phyloP scores from a whole-genome alignment of 2,888 invertebrate species.

The Drosophila affinis region DNA sequence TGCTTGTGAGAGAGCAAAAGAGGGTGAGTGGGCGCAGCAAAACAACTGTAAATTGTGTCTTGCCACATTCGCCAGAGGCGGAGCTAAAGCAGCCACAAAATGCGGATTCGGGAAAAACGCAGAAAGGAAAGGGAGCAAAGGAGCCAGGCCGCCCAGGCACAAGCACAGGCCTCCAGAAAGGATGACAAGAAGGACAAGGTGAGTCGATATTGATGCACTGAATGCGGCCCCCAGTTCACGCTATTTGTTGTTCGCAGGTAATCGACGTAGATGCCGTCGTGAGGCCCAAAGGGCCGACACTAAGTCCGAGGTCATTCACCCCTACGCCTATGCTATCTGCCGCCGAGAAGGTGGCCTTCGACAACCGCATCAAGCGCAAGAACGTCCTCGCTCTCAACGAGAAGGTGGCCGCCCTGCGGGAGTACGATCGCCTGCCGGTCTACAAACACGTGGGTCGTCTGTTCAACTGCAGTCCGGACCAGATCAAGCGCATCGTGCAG shows the following conservation, averaged over 20 bases:
- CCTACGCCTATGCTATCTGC: slow-evolving; percentile 48
- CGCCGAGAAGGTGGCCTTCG: slow-evolving; percentile 77
- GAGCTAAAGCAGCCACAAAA: slow-evolving; percentile 38
- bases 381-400: slow-evolving; percentile 82
- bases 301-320: slow-evolving; percentile 12
- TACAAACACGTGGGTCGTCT: slow-evolving; percentile 82
- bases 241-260: slow-evolving; percentile 22
- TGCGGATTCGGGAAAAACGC: slow-evolving; percentile 71
- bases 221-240: not conserved
- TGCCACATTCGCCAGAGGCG: slow-evolving; percentile 14
- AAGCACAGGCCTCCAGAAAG: slow-evolving; percentile 24
- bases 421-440: slow-evolving; percentile 80
- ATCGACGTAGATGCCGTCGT: slow-evolving; percentile 23
- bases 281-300: slow-evolving; percentile 15
- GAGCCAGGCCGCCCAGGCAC: slow-evolving; percentile 10
- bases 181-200: slow-evolving; percentile 49
- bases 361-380: slow-evolving; percentile 82
- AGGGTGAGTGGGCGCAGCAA: slow-evolving; percentile 41
- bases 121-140: slow-evolving; percentile 46
- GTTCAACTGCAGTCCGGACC: slow-evolving; percentile 82
- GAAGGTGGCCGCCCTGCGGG: slow-evolving; percentile 81
- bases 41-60: slow-evolving; percentile 36
- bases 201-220: not conserved
- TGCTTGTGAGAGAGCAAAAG: slow-evolving; percentile 44
- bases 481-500: slow-evolving; percentile 82